phyloP scores from a whole-genome alignment of 2,113 vertebrate genomes.

The Aldabrachelys gigantea region DNA sequence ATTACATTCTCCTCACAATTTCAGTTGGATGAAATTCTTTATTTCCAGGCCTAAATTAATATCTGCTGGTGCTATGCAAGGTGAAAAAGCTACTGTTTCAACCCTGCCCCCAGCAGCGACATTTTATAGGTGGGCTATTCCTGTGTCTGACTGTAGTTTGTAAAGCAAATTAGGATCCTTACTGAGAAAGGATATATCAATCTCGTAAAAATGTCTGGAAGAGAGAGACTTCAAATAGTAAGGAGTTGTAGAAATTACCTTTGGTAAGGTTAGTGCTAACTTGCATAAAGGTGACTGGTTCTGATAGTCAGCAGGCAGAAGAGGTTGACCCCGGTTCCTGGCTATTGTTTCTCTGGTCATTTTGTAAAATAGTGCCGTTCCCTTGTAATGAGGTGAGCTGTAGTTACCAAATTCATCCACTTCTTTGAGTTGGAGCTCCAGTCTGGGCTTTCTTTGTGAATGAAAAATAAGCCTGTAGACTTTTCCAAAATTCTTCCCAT shows the following conservation, averaged over 20 bases:
- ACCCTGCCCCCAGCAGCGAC: too few relatives aligned
- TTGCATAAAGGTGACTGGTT: slow-evolving; percentile 82
- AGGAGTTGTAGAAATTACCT: slow-evolving; percentile 74
- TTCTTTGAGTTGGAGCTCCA: slow-evolving; percentile 82
- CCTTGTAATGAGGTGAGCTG: slow-evolving; percentile 90
- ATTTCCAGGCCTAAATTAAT: background rate
- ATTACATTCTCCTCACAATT: background rate
- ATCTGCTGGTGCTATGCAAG: too few relatives aligned
- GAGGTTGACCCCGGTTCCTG: slow-evolving; percentile 58
- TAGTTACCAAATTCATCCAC: slow-evolving; percentile 89
- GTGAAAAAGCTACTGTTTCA: background rate
- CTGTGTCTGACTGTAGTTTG: background rate
- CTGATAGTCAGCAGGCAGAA: slow-evolving; percentile 33
- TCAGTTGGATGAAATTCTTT: background rate
- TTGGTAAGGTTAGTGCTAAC: slow-evolving; percentile 85
- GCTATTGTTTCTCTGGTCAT: slow-evolving; percentile 77
- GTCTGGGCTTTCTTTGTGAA: slow-evolving; percentile 81
- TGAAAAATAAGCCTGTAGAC: slow-evolving; percentile 84
- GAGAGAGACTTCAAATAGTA: background rate
- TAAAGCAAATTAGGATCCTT: background rate
- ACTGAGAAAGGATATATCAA: background rate
- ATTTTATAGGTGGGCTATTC: background rate
- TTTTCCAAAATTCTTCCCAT: slow-evolving; percentile 72
- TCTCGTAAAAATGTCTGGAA: background rate
- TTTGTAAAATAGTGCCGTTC: slow-evolving; percentile 82